Percentiles rank a stretch among this genome's conserved stretches.
phyloP scores from a whole-genome alignment of 2,888 invertebrate genomes.

The Cecidostiba fungosa region DNA sequence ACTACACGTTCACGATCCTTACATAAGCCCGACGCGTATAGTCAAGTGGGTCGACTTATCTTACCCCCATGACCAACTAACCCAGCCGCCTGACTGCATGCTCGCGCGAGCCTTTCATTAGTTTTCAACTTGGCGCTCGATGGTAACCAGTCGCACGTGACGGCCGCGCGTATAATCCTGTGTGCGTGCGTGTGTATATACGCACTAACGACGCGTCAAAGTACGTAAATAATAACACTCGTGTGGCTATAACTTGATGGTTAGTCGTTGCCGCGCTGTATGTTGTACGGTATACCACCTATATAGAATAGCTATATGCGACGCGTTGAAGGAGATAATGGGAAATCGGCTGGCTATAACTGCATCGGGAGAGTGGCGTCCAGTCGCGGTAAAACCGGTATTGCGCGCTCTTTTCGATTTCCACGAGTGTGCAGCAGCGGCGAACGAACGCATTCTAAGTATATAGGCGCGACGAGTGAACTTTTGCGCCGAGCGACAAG shows the following conservation, averaged over 20 bases:
- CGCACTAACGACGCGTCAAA: background rate
- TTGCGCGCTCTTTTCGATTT: constrained; percentile 41
- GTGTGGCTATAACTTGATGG: no score
- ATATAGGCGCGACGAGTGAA: background rate
- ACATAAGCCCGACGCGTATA: constrained; percentile 16
- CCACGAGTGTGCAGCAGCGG: background rate
- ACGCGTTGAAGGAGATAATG: background rate
- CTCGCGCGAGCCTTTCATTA: constrained; percentile 25
- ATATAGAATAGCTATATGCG: background rate
- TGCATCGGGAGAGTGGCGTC: background rate
- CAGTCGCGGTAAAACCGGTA: constrained; percentile 40
- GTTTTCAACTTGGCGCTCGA: background rate
- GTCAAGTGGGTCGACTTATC: constrained; percentile 45
- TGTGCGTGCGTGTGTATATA: background rate
- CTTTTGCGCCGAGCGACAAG: background rate
- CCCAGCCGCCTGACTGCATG: background rate
- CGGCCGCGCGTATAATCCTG: background rate
- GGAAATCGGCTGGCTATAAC: background rate
- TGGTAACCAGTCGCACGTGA: background rate
- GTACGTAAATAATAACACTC: background rate
- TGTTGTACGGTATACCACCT: no score
- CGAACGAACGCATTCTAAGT: background rate
- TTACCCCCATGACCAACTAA: constrained; percentile 57
- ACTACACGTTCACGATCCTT: constrained; percentile 14
- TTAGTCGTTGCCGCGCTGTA: no score